Percentiles rank a stretch among this genome's conserved stretches.
These are phyloP conservation scores for Nephrotoma appendiculata DNA, from an alignment of 2,888 invertebrate genomes.

Conservation along the genomic window DNA sequence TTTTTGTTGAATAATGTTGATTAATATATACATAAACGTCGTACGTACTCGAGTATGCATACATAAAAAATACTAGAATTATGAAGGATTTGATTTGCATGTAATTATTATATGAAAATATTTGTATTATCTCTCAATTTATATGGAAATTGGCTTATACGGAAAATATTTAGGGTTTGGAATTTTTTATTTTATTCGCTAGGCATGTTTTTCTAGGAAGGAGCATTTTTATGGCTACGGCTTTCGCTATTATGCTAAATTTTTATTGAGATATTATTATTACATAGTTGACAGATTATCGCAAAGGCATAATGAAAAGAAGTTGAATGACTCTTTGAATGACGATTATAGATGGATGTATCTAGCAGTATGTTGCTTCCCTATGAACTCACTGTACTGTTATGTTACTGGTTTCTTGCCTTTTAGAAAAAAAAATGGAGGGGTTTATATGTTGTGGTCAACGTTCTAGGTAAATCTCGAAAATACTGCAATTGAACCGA, in stretches of 20 bases:
- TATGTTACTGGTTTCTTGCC: too few species aligned
- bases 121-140: background rate
- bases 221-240: background rate
- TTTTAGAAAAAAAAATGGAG: too few species aligned
- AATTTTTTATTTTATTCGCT: background rate
- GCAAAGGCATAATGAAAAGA: background rate
- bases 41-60: too few species aligned
- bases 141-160: background rate
- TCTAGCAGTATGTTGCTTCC: too few species aligned
- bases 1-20: background rate
- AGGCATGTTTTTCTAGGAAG: background rate
- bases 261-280: background rate
- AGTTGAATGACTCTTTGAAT: background rate
- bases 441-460: too few species aligned
- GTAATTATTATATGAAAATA: background rate
- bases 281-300: background rate
- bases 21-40: background rate
- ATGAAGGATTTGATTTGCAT: background rate
- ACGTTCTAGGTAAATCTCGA: too few species aligned
- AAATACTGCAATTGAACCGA: too few species aligned
- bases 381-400: too few species aligned
- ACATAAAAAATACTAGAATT: background rate
- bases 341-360: too few species aligned
- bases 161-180: background rate
- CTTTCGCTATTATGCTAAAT: background rate